Base-by-base conservation (phyloP, 1,140 invertebrate genomes). In the Hylyphantes graminicola region DNA sequence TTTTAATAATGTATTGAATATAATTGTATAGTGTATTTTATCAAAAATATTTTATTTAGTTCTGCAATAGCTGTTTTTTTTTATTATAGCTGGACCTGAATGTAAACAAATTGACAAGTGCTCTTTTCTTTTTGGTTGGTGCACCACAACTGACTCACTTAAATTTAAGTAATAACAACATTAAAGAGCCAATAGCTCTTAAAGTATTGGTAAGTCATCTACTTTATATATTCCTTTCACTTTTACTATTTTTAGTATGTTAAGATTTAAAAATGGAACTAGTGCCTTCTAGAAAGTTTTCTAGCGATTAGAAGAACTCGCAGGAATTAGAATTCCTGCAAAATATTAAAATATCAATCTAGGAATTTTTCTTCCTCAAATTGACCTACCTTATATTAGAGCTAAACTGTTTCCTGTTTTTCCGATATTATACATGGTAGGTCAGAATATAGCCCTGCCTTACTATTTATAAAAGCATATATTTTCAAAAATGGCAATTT, bases 141-240 rank as follows among this genome's bases (percentile, higher is more conserved):
- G 72, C 67, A 35, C 67, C 67, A 55, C 35, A 81, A 12, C 11
- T 81, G n/a, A 73, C 79, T 51, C 48, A 81, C 64, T 54, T 81
- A 13, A 64, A 81, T 54, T 73, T 81, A 59, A 81, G 79, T 53
- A 73, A 64, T 21, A 81, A 81, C 73, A 81, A 63, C 53, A 73
- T 81, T 9, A 81, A 73, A 73, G 79, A 81, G 19, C 5, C 55
- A 19, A 8, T 11, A 15, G 55, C 57, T 8, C 15, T 81, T 8
- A 73, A 81, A 63, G 12, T 68, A 21, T 73, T 81, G 50, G 79
- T 81, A 81, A 73, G 51, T 78, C 17, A 4, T 3, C 15, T 55
- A 54, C 35, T 13, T 67, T 12, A 15, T 57, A 7, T 7, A 19
- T 57, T 19, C 15, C 35, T 17, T 74, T 12, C 13, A 74, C 15